phyloP scores from a whole-genome alignment of 2,113 vertebrate species.

The Oophaga pumilio region DNA sequence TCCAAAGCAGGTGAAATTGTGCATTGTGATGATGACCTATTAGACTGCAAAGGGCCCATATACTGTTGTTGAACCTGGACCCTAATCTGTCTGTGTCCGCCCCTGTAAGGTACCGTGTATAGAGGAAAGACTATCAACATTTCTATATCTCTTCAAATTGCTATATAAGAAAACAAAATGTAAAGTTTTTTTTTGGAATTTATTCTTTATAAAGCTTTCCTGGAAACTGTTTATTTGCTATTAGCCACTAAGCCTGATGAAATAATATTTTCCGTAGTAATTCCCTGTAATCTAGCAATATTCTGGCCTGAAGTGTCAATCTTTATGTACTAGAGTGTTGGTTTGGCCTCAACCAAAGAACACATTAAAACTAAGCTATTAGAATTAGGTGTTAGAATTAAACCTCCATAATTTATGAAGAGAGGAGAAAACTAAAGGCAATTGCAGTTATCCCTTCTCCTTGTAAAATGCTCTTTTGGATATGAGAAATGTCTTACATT shows the following conservation, averaged over 20 bases:
- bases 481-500: constrained; percentile 1
- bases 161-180: background rate
- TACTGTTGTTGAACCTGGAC: too few relatives aligned
- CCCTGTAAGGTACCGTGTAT: too few relatives aligned
- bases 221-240: background rate
- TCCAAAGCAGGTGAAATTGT: too few relatives aligned
- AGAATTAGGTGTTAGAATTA: constrained; percentile 23
- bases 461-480: background rate
- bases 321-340: constrained; percentile 13
- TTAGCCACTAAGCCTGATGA: background rate
- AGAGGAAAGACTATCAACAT: too few relatives aligned
- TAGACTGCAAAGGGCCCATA: too few relatives aligned
- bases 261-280: background rate
- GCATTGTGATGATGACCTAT: too few relatives aligned
- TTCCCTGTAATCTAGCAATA: background rate
- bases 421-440: background rate
- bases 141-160: too few relatives aligned
- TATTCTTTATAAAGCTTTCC: background rate
- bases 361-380: constrained; percentile 26
- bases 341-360: background rate
- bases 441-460: background rate
- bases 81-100: too few relatives aligned
- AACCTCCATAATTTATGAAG: constrained; percentile 17
- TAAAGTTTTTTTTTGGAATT: background rate
- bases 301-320: background rate